phyloP scores from a whole-genome alignment of 2,888 invertebrate species.

The Ellobium chinense region DNA sequence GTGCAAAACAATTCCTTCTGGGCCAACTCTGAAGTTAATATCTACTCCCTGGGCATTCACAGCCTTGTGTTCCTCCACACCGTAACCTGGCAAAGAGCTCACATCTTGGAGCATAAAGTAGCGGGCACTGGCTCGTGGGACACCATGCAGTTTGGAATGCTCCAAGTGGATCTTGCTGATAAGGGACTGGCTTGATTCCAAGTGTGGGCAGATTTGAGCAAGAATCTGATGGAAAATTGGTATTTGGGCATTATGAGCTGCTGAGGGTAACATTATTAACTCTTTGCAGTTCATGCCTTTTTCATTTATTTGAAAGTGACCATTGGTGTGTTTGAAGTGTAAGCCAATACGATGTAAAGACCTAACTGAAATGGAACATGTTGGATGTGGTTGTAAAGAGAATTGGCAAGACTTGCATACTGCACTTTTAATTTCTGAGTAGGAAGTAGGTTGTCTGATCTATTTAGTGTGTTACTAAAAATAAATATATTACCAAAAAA shows the following conservation, averaged over 20 bases:
- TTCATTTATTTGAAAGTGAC: no score
- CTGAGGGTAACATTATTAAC: background rate
- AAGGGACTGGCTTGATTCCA: background rate
- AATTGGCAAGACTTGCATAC: no score
- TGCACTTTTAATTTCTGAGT: no score
- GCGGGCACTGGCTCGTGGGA: conserved; percentile 88
- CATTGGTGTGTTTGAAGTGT: background rate
- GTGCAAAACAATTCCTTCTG: conserved; percentile 84
- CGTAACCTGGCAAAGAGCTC: conserved; percentile 88
- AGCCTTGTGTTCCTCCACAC: conserved; percentile 89
- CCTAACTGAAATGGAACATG: no score
- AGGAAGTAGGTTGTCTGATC: no score
- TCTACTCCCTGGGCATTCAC: conserved; percentile 33
- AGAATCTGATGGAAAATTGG: conserved; percentile 1
- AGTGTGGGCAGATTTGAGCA: conserved; percentile 3
- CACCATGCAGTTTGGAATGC: conserved; percentile 81
- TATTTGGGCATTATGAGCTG: background rate
- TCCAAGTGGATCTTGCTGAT: conserved; percentile 55
- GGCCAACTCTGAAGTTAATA: conserved; percentile 85
- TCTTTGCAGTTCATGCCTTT: no score
- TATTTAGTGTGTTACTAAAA: no score
- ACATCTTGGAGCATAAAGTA: conserved; percentile 91
- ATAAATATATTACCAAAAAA: no score
- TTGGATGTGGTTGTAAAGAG: no score
- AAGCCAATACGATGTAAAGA: no score